Percentiles rank a stretch among this genome's conserved stretches.
These are phyloP conservation scores for Himalopsyche tibetana DNA, from an alignment of 2,888 invertebrate genomes.

Conservation along the genomic window DNA sequence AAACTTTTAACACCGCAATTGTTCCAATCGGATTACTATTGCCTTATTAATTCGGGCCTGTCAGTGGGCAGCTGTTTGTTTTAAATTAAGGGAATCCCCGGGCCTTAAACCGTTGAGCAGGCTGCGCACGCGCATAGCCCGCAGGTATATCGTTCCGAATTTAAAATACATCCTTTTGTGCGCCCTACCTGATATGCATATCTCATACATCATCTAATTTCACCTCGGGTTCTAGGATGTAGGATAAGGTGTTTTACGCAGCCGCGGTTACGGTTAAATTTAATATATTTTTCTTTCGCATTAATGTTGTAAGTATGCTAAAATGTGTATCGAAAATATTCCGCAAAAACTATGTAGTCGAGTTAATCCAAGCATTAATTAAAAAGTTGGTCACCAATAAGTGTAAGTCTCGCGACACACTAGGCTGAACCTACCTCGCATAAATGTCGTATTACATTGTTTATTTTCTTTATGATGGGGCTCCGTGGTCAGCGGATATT, in stretches of 20 bases:
- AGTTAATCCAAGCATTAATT: too few species aligned
- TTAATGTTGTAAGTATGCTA: background rate
- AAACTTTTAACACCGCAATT: slow-evolving; percentile 9
- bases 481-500: too few species aligned
- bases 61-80: slow-evolving; percentile 45
- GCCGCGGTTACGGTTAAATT: slow-evolving; percentile 20
- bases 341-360: too few species aligned
- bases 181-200: slow-evolving; percentile 50
- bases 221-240: slow-evolving; percentile 45
- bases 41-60: slow-evolving; percentile 21
- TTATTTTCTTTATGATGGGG: too few species aligned
- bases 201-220: slow-evolving; percentile 43
- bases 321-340: background rate
- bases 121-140: slow-evolving; percentile 59
- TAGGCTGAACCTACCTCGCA: too few species aligned
- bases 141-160: slow-evolving; percentile 53
- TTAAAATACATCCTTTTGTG: slow-evolving; percentile 46
- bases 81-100: slow-evolving; percentile 50
- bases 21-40: background rate
- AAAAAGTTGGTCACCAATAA: too few species aligned
- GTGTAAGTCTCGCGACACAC: too few species aligned
- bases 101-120: slow-evolving; percentile 52
- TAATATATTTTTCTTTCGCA: slow-evolving; percentile 26
- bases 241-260: slow-evolving; percentile 40
- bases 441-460: too few species aligned